Percentiles rank a stretch among this genome's conserved stretches.
phyloP scores from a whole-genome alignment of 1,140 invertebrate genomes.

The Schlechtendalia chinensis region DNA sequence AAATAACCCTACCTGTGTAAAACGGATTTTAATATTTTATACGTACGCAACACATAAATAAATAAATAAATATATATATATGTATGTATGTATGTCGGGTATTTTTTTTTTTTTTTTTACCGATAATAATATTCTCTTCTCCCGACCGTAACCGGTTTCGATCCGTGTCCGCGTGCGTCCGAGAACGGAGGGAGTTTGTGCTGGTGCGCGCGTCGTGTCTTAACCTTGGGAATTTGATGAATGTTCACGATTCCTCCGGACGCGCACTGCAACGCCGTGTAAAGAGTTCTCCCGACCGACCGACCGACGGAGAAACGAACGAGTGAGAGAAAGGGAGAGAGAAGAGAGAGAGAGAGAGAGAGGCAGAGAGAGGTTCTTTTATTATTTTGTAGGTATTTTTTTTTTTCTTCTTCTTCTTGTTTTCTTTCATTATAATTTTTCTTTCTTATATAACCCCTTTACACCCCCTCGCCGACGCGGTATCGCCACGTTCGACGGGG shows the following conservation, averaged over 20 bases:
- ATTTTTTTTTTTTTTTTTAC: constrained; percentile 25
- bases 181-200: constrained; percentile 15
- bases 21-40: constrained; percentile 23
- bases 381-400: neutral
- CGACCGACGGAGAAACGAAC: constrained; percentile 1
- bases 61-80: too few relatives aligned
- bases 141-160: constrained; percentile 47
- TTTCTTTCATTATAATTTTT: too few relatives aligned
- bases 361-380: neutral
- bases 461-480: neutral
- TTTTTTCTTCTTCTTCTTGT: neutral
- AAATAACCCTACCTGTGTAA: constrained; percentile 4
- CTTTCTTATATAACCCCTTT: neutral
- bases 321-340: neutral
- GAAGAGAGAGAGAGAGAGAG: neutral
- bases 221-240: constrained; percentile 49
- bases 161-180: constrained; percentile 33
- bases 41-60: neutral
- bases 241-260: constrained; percentile 44
- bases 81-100: too few relatives aligned
- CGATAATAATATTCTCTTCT: constrained; percentile 41
- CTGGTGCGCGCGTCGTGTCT: neutral
- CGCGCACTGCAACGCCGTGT: neutral
- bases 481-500: constrained; percentile 4
- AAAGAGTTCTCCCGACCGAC: constrained; percentile 31